A percentile compares a stretch with the other conserved stretches of the same genome.
Conservation (phyloP, 2,888 invertebrate genomes). For the Pheosia gnoma region DNA sequence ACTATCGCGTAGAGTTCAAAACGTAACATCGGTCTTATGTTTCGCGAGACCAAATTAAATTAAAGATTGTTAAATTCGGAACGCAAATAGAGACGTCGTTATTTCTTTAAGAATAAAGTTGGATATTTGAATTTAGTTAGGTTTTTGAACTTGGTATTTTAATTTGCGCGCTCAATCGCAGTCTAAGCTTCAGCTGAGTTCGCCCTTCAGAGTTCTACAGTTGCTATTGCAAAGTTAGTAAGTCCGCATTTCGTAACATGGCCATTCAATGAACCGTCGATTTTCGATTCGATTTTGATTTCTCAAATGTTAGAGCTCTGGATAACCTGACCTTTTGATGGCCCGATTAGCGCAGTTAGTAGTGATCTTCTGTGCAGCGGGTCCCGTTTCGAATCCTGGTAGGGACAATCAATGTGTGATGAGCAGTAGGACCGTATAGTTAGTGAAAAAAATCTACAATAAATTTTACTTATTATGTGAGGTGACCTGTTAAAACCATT, state of each 20-base stretch:
- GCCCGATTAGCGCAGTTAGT: too few species aligned
- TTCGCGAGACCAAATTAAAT: slow-evolving; percentile 12
- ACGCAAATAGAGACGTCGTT: slow-evolving; percentile 7
- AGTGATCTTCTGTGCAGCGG: neutral
- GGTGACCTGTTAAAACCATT: too few species aligned
- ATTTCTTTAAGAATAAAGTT: neutral
- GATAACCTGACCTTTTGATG: too few species aligned
- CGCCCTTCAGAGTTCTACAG: neutral
- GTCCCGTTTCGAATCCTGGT: too few species aligned
- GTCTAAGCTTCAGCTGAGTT: neutral
- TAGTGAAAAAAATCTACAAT: too few species aligned
- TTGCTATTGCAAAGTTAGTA: neutral
- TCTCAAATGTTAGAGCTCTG: too few species aligned
- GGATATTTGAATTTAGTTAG: neutral
- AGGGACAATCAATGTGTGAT: too few species aligned
- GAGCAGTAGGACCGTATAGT: too few species aligned
- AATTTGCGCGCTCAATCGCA: neutral
- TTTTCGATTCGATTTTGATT: too few species aligned
- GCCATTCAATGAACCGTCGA: too few species aligned
- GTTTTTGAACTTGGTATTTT: neutral
- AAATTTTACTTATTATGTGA: too few species aligned
- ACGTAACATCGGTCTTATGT: neutral
- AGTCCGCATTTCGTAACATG: too few species aligned
- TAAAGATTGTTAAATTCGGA: slow-evolving; percentile 17
- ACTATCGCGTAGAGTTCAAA: slow-evolving; percentile 1